A percentile compares a stretch with the other conserved stretches of the same genome.
These are phyloP conservation scores for Hestina assimilis DNA, from an alignment of 1,140 invertebrate species.

Conservation along the genomic window DNA sequence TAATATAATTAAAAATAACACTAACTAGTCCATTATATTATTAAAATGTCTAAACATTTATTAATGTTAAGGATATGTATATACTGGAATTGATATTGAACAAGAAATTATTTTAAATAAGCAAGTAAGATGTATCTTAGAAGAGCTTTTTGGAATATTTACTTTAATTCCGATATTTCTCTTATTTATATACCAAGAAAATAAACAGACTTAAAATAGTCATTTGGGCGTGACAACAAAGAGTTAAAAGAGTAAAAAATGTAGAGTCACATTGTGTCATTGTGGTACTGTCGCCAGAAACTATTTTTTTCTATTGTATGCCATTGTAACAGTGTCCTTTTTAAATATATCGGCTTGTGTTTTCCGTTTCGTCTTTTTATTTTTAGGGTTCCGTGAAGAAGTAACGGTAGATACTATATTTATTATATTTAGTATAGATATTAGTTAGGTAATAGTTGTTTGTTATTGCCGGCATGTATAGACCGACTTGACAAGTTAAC, in stretches of 20 bases:
- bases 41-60: too few relatives aligned
- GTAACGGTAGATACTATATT: background rate
- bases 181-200: background rate
- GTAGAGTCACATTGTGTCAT: constrained; percentile 32
- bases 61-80: too few relatives aligned
- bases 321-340: constrained; percentile 58
- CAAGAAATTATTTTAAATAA: too few relatives aligned
- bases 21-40: too few relatives aligned
- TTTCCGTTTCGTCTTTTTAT: constrained; percentile 48
- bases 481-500: too few relatives aligned
- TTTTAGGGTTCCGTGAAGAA: constrained; percentile 38
- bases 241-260: constrained; percentile 19
- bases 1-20: too few relatives aligned
- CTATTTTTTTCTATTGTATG: constrained; percentile 59
- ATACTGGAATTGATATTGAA: too few relatives aligned
- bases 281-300: constrained; percentile 54
- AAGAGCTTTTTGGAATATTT: too few relatives aligned
- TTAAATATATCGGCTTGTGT: constrained; percentile 54
- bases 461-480: too few relatives aligned
- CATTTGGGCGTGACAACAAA: constrained; percentile 17
- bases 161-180: too few relatives aligned
- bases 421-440: background rate
- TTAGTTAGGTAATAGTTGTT: too few relatives aligned
- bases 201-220: constrained; percentile 15
- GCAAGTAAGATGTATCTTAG: too few relatives aligned